Evolutionary conservation across 2,888 invertebrate species (phyloP).

Genomic region (Linnaemya tessellans): DNA sequence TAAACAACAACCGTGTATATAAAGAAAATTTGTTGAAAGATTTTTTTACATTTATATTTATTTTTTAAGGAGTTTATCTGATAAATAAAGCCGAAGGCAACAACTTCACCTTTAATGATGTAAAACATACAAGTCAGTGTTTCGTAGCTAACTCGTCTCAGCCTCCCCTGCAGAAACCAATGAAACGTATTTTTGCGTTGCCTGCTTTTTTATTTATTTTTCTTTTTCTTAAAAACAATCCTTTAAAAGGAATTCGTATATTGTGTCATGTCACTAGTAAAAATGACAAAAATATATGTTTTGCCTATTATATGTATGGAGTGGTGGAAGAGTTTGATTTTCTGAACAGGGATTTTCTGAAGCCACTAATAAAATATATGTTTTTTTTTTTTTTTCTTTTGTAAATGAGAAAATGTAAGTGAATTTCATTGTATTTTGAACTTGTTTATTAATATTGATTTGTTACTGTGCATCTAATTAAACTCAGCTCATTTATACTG

Average conservation of each 20-base stretch:
- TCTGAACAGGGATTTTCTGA: too few species aligned
- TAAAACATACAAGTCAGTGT: conserved; percentile 62
- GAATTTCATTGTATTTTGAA: too few species aligned
- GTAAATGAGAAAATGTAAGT: too few species aligned
- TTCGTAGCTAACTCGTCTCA: neutral
- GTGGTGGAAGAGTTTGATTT: neutral
- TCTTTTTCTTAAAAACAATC: conserved; percentile 6
- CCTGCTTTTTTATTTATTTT: neutral
- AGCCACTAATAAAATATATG: neutral
- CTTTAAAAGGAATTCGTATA: conserved; percentile 56
- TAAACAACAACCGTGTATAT: conserved; percentile 26
- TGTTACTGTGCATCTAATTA: too few species aligned
- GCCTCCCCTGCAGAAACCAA: neutral
- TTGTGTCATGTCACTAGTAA: conserved; percentile 50
- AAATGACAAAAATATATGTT: conserved; percentile 44
- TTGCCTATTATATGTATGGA: conserved; percentile 20
- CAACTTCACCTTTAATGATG: conserved; percentile 69
- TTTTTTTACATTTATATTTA: conserved; percentile 53
- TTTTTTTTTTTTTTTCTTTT: neutral
- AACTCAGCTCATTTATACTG: too few species aligned
- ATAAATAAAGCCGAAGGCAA: conserved; percentile 66
- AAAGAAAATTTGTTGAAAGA: conserved; percentile 70
- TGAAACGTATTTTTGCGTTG: neutral
- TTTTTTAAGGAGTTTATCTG: conserved; percentile 63
- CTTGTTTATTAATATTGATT: too few species aligned